Base-by-base conservation (phyloP, 2,797 vertebrate genomes). In the Sciaenops ocellatus region DNA sequence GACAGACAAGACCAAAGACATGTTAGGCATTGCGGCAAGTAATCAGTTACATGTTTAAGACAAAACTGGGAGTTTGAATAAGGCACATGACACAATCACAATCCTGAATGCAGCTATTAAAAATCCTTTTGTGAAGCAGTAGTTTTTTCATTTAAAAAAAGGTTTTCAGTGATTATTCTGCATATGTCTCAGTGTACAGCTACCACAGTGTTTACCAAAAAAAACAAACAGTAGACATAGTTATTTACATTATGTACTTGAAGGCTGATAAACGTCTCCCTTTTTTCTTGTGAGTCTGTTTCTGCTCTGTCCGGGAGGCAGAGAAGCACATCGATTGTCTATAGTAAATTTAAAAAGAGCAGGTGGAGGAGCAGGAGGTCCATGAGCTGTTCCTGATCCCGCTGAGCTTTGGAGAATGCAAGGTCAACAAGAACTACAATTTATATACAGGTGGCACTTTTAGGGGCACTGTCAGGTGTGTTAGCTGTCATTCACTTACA, bases 1-100 rank as follows among this genome's bases (percentile, higher is more conserved):
- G 71, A 90, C 84, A 74, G 55, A 88, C 82, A 74, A 76, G 52
- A 73, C 69, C 5, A 62, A 82, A 73, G 79, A 82, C 76, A 66
- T 87, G 89, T 95, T 95, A 95, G 88, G 85, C 84, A 89, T 81
- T 57, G 85, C 56, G 73, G 84, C 87, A 90, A 91, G 84, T 86
- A 90, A 85, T 87, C 63, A 68, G 80, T 87, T 84, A 79, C 73
- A 74, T 65, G 85, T 85, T 67, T 16, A 73, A 72, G 70, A 80
- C 48, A 73, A 85, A 84, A 87, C 52, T 62, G 65, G 65, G 69
- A 69, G 22, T 85, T 82, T 42, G 56, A 67, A 75, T 92, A 92
- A 95, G 89, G 91, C 93, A 91, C 89, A 57, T 78, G 17, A 71
- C 56, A 85, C 24, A 64, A 69, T 65, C 51, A 77, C 73, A 52